These are phyloP conservation scores for Zygogramma bicolorata DNA, from an alignment of 2,888 invertebrate genomes.

Conservation along the genomic window DNA sequence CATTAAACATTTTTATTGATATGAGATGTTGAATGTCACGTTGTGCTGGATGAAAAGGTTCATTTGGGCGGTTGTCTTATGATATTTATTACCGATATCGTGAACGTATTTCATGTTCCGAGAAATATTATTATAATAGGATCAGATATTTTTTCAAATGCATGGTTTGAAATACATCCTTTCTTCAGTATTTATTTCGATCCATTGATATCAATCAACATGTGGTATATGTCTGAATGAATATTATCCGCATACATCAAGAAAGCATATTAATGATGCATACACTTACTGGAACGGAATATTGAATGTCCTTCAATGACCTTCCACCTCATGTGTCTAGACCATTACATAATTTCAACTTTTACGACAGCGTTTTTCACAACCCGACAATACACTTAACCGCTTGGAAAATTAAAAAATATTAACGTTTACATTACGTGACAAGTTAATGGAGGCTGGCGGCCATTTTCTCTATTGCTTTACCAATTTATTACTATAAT, in stretches of 20 bases:
- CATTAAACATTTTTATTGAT: no score
- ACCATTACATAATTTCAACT: constrained; percentile 23
- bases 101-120: no score
- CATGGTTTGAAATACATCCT: no score
- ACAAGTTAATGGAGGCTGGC: constrained; percentile 34
- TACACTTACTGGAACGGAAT: not conserved
- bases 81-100: no score
- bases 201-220: no score
- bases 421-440: constrained; percentile 33
- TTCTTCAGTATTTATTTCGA: no score
- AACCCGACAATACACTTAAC: constrained; percentile 24
- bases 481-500: constrained; percentile 33
- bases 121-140: no score
- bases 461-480: constrained; percentile 29
- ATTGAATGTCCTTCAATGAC: not conserved
- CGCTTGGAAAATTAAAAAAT: constrained; percentile 37
- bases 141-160: no score
- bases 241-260: not conserved
- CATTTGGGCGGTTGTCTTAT: no score
- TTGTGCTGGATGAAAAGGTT: no score
- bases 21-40: no score
- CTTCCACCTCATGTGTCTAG: constrained; percentile 22
- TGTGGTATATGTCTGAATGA: not conserved
- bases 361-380: constrained; percentile 30
- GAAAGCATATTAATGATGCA: not conserved